A percentile compares a stretch with the other conserved stretches of the same genome.
Evolutionary conservation across 2,888 invertebrate species (phyloP).

Genomic region (Hydropsyche betteni): DNA sequence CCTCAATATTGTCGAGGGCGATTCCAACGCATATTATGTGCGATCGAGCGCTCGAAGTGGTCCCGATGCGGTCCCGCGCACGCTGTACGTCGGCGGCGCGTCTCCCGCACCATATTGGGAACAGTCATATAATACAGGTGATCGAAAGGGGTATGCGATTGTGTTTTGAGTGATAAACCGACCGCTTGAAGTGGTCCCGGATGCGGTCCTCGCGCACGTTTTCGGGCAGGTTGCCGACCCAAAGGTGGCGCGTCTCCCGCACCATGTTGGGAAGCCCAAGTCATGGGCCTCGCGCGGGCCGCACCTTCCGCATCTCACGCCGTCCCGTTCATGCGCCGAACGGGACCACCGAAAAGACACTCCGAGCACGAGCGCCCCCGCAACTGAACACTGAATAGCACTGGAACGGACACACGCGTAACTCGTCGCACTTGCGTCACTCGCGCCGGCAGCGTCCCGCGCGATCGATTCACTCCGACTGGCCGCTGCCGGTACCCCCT

Average conservation of each 20-base stretch:
- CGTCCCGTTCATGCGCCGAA: not conserved
- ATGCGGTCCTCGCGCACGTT: conserved; percentile 97
- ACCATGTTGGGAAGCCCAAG: conserved; percentile 86
- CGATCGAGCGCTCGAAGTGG: no score
- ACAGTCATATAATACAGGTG: no score
- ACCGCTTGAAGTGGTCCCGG: conserved; percentile 98
- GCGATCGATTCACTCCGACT: conserved; percentile 28
- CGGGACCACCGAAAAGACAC: not conserved
- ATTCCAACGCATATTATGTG: no score
- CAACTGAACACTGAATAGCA: not conserved
- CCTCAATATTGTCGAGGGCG: no score
- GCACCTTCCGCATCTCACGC: conserved; percentile 55
- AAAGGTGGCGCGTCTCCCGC: conserved; percentile 99
- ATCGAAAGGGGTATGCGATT: no score
- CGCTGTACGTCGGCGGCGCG: no score
- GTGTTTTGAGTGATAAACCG: no score
- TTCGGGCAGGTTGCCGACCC: conserved; percentile 99
- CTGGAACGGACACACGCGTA: not conserved
- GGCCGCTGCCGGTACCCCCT: not conserved
- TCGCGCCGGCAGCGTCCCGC: not conserved
- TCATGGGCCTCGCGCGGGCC: conserved; percentile 99
- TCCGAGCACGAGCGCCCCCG: not conserved
- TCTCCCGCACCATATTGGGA: no score
- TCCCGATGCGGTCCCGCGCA: no score
- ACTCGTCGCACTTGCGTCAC: not conserved